These are phyloP conservation scores for Lepus europaeus DNA, from an alignment of 2,113 vertebrate species.

Conservation along the genomic window DNA sequence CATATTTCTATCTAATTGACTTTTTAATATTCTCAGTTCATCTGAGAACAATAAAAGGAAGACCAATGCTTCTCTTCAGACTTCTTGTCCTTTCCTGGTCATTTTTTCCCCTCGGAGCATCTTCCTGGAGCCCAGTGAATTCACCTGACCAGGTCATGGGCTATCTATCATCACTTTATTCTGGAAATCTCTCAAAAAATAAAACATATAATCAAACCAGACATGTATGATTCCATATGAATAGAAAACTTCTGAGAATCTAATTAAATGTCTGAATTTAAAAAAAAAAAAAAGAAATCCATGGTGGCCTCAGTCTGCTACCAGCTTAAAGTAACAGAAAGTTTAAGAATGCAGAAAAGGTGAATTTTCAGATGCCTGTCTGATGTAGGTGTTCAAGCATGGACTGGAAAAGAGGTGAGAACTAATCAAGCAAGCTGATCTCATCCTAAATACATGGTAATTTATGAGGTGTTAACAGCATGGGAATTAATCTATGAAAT, in stretches of 20 bases:
- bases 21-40: background rate
- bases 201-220: constrained; percentile 17
- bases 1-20: background rate
- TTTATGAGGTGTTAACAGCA: constrained; percentile 63
- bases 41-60: constrained; percentile 2
- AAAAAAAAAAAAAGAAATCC: background rate
- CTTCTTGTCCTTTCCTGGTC: background rate
- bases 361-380: constrained; percentile 69
- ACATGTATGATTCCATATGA: background rate
- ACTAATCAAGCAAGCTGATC: constrained; percentile 67
- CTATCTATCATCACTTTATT: background rate
- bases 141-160: background rate
- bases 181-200: constrained; percentile 18
- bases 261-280: constrained; percentile 52
- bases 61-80: background rate
- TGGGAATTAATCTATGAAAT: constrained; percentile 51
- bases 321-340: constrained; percentile 52
- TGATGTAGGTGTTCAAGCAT: constrained; percentile 74
- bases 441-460: constrained; percentile 71
- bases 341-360: constrained; percentile 39
- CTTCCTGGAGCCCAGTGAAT: background rate
- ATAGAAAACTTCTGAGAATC: constrained; percentile 49
- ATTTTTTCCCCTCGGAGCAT: background rate
- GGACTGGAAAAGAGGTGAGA: constrained; percentile 63
- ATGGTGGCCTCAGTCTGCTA: constrained; percentile 27